phyloP scores from a whole-genome alignment of 2,113 vertebrate species.

The Lates calcarifer region DNA sequence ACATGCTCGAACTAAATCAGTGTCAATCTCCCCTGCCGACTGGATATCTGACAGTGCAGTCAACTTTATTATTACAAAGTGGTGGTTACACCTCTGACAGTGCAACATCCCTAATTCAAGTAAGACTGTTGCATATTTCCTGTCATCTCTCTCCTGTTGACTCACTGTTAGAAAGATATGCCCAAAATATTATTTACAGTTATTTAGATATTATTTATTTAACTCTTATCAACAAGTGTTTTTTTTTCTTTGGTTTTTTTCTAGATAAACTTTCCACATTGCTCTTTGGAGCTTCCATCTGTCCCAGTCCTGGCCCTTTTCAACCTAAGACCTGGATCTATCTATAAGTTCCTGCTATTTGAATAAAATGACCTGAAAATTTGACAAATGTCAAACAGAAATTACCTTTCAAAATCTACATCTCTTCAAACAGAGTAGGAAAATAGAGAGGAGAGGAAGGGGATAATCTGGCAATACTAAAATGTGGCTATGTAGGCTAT shows the following conservation, averaged over 20 bases:
- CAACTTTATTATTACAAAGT: slow-evolving; percentile 2
- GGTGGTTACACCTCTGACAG: not conserved
- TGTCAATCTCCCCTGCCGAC: not conserved
- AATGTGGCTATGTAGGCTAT: not conserved
- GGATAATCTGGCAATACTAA: not conserved
- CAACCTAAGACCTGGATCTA: not conserved
- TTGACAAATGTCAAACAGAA: not conserved
- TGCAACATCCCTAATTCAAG: not conserved
- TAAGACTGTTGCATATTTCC: not conserved
- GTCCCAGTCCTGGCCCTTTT: too few relatives aligned
- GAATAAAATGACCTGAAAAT: not conserved
- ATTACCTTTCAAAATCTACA: not conserved
- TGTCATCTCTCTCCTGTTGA: not conserved
- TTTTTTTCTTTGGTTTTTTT: not conserved
- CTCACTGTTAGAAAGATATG: not conserved
- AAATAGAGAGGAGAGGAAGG: not conserved
- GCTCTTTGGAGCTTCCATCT: not conserved
- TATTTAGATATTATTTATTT: too few relatives aligned
- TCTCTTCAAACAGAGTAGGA: not conserved
- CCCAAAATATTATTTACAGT: too few relatives aligned
- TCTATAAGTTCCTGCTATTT: not conserved
- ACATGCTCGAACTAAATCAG: not conserved
- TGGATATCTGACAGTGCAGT: slow-evolving; percentile 17
- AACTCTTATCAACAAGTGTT: not conserved
- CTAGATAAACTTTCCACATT: not conserved